A percentile compares a stretch with the other conserved stretches of the same genome.
These are phyloP conservation scores for Leptinotarsa undecemlineata DNA, from an alignment of 1,140 invertebrate species.

Conservation along the genomic window DNA sequence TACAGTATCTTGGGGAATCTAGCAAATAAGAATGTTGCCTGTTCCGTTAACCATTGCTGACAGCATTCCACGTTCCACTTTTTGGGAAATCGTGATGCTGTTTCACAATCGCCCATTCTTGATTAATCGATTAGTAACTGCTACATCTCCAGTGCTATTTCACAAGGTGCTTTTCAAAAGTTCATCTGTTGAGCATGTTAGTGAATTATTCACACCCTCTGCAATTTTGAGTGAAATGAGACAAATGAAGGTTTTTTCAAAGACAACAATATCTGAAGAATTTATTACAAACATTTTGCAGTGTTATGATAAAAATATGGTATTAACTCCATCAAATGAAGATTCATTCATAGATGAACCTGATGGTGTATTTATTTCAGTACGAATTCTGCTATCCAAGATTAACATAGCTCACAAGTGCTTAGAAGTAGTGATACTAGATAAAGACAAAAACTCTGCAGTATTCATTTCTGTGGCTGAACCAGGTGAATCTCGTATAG, in stretches of 20 bases:
- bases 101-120: slow-evolving; percentile 51
- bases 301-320: slow-evolving; percentile 47
- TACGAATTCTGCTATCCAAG: slow-evolving; percentile 48
- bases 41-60: slow-evolving; percentile 48
- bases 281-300: slow-evolving; percentile 45
- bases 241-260: slow-evolving; percentile 41
- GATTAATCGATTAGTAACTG: slow-evolving; percentile 49
- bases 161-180: slow-evolving; percentile 41
- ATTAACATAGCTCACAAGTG: slow-evolving; percentile 38
- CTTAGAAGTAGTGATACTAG: slow-evolving; percentile 50
- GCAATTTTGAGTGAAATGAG: slow-evolving; percentile 48
- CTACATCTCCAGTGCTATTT: slow-evolving; percentile 40
- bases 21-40: slow-evolving; percentile 43
- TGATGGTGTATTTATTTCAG: slow-evolving; percentile 46
- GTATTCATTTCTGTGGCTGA: slow-evolving; percentile 45
- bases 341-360: slow-evolving; percentile 31
- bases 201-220: slow-evolving; percentile 40
- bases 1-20: slow-evolving; percentile 44
- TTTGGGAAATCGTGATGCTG: slow-evolving; percentile 46
- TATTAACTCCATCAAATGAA: slow-evolving; percentile 30
- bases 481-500: slow-evolving; percentile 33
- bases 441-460: slow-evolving; percentile 44
- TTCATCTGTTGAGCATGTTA: slow-evolving; percentile 32
- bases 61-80: slow-evolving; percentile 40
- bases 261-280: slow-evolving; percentile 37